Evolutionary conservation across 1,140 invertebrate genomes (phyloP), one percentile per base, ranked within the genome.

Genomic region (Zaprionus capensis): DNA sequence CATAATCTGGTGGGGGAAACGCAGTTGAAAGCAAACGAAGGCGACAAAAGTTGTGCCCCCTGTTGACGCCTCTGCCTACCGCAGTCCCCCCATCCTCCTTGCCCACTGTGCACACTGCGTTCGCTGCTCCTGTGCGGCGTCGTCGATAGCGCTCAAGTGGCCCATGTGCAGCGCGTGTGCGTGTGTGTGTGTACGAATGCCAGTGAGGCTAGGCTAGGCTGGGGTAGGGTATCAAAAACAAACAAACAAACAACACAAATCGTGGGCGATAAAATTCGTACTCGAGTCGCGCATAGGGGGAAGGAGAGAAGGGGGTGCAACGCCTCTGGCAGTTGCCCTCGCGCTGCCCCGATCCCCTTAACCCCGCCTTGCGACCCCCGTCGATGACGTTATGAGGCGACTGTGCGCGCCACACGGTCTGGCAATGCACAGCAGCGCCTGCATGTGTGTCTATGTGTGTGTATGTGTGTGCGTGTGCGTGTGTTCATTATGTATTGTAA

Each of bases 211-310:
- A 61, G 59, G 71, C 55, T 51, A 69, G 76, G 72, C 61, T 62
- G 55, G 59, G 76, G 58, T 53, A 69, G 76, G 73, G 80, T 87
- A 86, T 86, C 83, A 78, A 80, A 87, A 86, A 69, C 82, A 87
- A 86, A 87, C 83, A 79, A 84, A 75, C 59, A 64, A 69, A 66
- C 51, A 76, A 67, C 79, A 74, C 20, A 81, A 87, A 87, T 87
- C 76, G 83, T 87, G 83, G 83, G 84, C 84, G 83, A 86, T 87
- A 80, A 80, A 83, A 83, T 83, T 83, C 83, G 72, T 80, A 83
- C 80, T 86, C 70, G 51, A 80, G 56, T 70, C 70, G 77, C 64
- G 53, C 41, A 51, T 15, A 11, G 31, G 22, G 34, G 17, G 41
- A 12, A 12, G 28, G 5, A 9, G 38, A 14, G 15, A 3, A 1